Evolutionary conservation across 1,140 invertebrate species (phyloP).

Genomic region (Kradibia gibbosae): DNA sequence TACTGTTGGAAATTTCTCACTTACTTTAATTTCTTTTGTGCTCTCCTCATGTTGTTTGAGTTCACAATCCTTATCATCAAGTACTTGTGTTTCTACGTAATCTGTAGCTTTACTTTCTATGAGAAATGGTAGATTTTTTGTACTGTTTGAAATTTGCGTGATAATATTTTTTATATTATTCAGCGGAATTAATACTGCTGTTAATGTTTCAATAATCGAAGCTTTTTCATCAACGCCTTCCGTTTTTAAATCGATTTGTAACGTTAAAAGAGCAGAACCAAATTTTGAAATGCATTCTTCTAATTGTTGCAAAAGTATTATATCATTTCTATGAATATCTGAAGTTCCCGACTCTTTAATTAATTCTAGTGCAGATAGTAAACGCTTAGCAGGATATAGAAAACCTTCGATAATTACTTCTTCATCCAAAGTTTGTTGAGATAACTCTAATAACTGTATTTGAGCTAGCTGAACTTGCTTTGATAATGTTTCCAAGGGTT

Average conservation of each 20-base stretch:
- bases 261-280: slow-evolving; percentile 50
- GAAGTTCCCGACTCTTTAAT: slow-evolving; percentile 44
- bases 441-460: slow-evolving; percentile 57
- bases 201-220: slow-evolving; percentile 63
- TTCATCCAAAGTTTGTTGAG: slow-evolving; percentile 60
- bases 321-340: slow-evolving; percentile 30
- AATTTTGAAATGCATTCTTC: slow-evolving; percentile 56
- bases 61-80: background rate
- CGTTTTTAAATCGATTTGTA: slow-evolving; percentile 53
- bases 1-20: slow-evolving; percentile 50
- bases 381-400: slow-evolving; percentile 63
- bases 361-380: slow-evolving; percentile 58
- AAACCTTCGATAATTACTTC: slow-evolving; percentile 67
- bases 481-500: slow-evolving; percentile 62
- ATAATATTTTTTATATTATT: slow-evolving; percentile 57
- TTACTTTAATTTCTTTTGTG: slow-evolving; percentile 15
- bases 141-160: slow-evolving; percentile 27
- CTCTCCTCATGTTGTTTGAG: background rate
- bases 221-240: slow-evolving; percentile 57
- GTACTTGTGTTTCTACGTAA: background rate
- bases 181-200: slow-evolving; percentile 60
- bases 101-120: background rate
- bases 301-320: slow-evolving; percentile 55
- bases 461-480: slow-evolving; percentile 63
- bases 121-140: background rate